Evolutionary conservation across 1,140 invertebrate species (phyloP).

Genomic region (Diuraphis noxia): DNA sequence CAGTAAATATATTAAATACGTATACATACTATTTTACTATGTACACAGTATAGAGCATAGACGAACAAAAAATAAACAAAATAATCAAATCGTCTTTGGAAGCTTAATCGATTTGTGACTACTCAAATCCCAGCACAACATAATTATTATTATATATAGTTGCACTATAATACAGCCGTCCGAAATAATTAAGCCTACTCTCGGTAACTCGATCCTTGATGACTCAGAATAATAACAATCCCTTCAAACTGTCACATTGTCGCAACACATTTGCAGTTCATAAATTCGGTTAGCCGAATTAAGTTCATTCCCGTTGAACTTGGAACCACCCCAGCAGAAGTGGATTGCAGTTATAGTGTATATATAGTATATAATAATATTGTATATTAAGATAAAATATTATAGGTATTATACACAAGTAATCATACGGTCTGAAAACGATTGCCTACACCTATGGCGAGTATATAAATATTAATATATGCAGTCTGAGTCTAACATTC

Average conservation of each 20-base stretch:
- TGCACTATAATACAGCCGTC: background rate
- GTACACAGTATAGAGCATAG: background rate
- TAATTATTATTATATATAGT: background rate
- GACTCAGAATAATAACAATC: background rate
- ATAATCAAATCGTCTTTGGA: background rate
- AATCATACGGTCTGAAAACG: too few relatives aligned
- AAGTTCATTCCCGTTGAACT: background rate
- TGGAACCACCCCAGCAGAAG: background rate
- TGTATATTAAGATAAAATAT: too few relatives aligned
- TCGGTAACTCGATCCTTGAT: background rate
- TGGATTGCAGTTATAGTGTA: background rate
- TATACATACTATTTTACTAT: background rate
- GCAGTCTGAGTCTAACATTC: too few relatives aligned
- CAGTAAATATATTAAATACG: background rate
- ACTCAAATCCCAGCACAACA: background rate
- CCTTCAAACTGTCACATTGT: background rate
- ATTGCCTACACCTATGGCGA: too few relatives aligned
- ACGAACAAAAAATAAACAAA: background rate
- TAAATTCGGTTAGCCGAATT: background rate
- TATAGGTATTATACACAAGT: too few relatives aligned
- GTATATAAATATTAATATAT: too few relatives aligned
- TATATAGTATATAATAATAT: too few relatives aligned
- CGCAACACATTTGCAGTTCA: background rate
- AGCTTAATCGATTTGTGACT: background rate
- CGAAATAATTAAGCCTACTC: background rate